These are phyloP conservation scores for Microctonus brassicae DNA, from an alignment of 2,888 invertebrate species.

Conservation along the genomic window DNA sequence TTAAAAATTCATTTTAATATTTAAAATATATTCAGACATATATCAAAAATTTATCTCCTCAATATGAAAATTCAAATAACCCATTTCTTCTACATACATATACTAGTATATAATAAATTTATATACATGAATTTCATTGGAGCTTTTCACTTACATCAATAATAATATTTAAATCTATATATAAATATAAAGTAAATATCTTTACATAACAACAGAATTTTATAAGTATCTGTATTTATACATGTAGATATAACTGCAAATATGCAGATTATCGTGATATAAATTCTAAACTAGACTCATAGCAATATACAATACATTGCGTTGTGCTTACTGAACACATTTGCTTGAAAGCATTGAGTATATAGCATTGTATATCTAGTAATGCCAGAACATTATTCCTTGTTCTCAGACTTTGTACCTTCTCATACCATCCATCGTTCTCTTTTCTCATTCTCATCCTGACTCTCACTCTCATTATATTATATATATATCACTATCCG, in stretches of 20 bases:
- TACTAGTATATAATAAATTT: too few relatives aligned
- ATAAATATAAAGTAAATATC: too few relatives aligned
- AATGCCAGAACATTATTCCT: neutral
- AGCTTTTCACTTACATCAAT: too few relatives aligned
- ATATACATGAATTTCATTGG: too few relatives aligned
- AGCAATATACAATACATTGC: neutral
- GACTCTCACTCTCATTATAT: neutral
- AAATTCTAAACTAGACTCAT: neutral
- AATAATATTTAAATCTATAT: too few relatives aligned
- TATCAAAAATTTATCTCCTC: too few relatives aligned
- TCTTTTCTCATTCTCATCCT: neutral
- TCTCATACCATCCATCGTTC: neutral
- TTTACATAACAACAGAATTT: too few relatives aligned
- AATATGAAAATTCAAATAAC: too few relatives aligned
- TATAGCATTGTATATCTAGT: slow-evolving; percentile 3
- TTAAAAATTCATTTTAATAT: too few relatives aligned
- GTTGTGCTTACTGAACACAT: neutral
- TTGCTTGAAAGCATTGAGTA: slow-evolving; percentile 11
- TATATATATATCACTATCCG: neutral
- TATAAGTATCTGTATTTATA: too few relatives aligned
- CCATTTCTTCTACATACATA: too few relatives aligned
- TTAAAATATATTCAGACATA: too few relatives aligned
- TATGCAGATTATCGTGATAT: neutral
- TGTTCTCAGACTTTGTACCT: neutral
- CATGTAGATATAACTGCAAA: neutral